Evolutionary conservation across 2,888 invertebrate genomes (phyloP), one percentile per base, ranked within the genome.

Genomic region (Oscheius onirici): DNA sequence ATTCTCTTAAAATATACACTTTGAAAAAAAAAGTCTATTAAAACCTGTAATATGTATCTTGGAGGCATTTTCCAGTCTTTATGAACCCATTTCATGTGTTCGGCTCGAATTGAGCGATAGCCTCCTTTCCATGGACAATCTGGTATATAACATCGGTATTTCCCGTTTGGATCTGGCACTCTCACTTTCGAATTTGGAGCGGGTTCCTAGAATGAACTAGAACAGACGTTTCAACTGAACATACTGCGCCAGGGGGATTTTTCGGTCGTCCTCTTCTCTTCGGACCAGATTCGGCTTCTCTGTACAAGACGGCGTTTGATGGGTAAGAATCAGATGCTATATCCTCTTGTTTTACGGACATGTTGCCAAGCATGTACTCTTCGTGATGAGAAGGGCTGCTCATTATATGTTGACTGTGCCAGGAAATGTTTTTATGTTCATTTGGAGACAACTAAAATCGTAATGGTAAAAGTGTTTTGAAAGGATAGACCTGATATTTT

Each of bases 21-120:
- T 20, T n/a, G 3, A 24, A 54, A 24, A 15, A 15, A 22, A 6
- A 40, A 24, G 40, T 17, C 8, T 43, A 15, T 15, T 11, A 26
- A 60, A 41, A 67, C 68, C 40, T 78, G 68, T 2, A 77, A 61
- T 2, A 79, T 34, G 55, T 55, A 77, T 67, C 79, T 49, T 5
- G 73, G 51, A 1, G 77, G 77, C 73, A 72, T 69, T 49, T 74
- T 73, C 76, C 74, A 77, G 3, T 77, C 77, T 34, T 74, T 78
- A 72, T 81, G 81, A 22, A 72, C 34, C 34, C 71, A 67, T 71
- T 72, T 72, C 76, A 81, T 78, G 52, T 81, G 81, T 6, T 77
- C 78, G 52, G 76, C 74, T 52, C 82, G 52, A 10, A 80, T 60
- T 6, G 78, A 77, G 34, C 82, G 71, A 58, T 78, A 82, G 17